These are phyloP conservation scores for Microtus ochrogaster DNA, from an alignment of 2,113 vertebrate species.

Conservation along the genomic window DNA sequence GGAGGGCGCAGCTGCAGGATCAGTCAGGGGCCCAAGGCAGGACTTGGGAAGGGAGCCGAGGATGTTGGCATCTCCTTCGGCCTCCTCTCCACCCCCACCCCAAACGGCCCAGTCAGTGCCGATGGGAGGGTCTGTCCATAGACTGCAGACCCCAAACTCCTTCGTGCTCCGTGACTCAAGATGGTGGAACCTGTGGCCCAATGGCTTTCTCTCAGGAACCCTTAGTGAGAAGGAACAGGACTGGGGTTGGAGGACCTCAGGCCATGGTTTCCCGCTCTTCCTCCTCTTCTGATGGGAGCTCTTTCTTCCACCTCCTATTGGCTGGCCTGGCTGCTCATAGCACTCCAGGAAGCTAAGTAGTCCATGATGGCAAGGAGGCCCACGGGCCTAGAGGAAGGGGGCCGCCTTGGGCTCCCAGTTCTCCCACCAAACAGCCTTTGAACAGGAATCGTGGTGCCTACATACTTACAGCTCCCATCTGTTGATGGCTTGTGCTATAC, in stretches of 20 bases:
- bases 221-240: not conserved
- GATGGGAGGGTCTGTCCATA: not conserved
- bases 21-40: constrained; percentile 52
- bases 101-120: not conserved
- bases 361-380: not conserved
- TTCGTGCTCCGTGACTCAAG: not conserved
- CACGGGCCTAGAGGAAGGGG: not conserved
- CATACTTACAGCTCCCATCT: not conserved
- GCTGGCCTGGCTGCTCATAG: not conserved
- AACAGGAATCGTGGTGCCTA: not conserved
- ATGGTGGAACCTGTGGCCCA: not conserved
- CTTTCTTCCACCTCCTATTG: not conserved
- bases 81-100: not conserved
- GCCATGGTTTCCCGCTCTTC: not conserved
- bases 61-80: constrained; percentile 40
- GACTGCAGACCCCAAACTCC: not conserved
- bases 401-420: not conserved
- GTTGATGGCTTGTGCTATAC: not conserved
- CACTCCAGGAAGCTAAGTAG: not conserved
- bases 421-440: not conserved
- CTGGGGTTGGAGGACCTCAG: not conserved
- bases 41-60: constrained; percentile 51
- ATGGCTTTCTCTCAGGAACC: not conserved
- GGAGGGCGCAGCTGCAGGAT: constrained; percentile 71
- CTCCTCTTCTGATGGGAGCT: not conserved